phyloP scores from a whole-genome alignment of 1,140 invertebrate species.

The Drosophila mauritiana region DNA sequence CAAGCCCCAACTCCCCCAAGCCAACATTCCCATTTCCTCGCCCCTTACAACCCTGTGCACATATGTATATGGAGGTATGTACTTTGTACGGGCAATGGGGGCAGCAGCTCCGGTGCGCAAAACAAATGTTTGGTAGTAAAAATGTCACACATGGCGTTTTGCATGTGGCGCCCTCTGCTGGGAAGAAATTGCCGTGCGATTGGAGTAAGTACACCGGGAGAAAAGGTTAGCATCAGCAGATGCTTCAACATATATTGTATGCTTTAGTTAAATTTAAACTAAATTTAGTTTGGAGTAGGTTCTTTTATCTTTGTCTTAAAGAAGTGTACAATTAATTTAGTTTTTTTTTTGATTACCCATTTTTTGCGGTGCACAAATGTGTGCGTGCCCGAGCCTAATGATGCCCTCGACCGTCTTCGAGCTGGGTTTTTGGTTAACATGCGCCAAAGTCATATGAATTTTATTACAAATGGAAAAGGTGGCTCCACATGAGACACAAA shows the following conservation, averaged over 20 bases:
- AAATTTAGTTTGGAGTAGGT: too few species aligned
- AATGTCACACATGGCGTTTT: slow-evolving; percentile 81
- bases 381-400: slow-evolving; percentile 78
- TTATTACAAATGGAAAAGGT: slow-evolving; percentile 79
- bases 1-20: background rate
- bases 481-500: slow-evolving; percentile 33
- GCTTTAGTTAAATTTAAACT: too few species aligned
- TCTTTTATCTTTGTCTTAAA: too few species aligned
- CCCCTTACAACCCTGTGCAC: background rate
- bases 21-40: background rate
- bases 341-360: background rate
- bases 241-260: too few species aligned
- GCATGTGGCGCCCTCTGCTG: slow-evolving; percentile 57
- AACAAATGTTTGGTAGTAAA: slow-evolving; percentile 82
- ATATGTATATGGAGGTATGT: background rate
- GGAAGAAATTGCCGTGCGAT: background rate
- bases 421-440: slow-evolving; percentile 64
- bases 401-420: slow-evolving; percentile 37
- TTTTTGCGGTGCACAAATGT: slow-evolving; percentile 21
- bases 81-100: background rate
- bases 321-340: too few species aligned
- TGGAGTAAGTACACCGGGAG: slow-evolving; percentile 9
- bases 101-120: slow-evolving; percentile 56
- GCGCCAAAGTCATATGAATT: slow-evolving; percentile 80
- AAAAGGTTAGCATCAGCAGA: background rate